Evolutionary conservation across 2,113 vertebrate genomes (phyloP).

Genomic region (Neomonachus schauinslandi): DNA sequence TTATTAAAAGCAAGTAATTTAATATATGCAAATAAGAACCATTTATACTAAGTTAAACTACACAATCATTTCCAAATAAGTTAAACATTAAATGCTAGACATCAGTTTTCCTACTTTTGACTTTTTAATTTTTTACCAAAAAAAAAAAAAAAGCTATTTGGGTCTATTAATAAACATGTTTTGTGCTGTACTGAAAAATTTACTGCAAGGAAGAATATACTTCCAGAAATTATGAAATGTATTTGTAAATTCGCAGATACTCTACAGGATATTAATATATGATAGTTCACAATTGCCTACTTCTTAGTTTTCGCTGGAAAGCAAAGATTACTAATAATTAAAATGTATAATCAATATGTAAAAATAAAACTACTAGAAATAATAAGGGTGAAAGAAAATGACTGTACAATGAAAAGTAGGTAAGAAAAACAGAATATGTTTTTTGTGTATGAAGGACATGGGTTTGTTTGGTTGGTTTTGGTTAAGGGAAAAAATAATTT

Average conservation of each 20-base stretch:
- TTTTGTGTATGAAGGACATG: not conserved
- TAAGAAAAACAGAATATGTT: not conserved
- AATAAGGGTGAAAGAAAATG: not conserved
- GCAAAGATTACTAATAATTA: not conserved
- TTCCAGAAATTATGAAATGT: not conserved
- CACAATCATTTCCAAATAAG: not conserved
- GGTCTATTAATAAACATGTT: not conserved
- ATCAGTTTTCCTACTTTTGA: not conserved
- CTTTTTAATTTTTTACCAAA: not conserved
- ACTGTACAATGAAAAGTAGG: not conserved
- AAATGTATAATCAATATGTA: not conserved
- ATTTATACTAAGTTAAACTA: not conserved
- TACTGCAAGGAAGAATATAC: not conserved
- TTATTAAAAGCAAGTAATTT: not conserved
- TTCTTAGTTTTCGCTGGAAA: not conserved
- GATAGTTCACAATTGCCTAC: not conserved
- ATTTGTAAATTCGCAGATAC: not conserved
- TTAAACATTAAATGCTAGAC: not conserved
- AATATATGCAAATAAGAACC: not conserved
- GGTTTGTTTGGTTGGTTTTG: not conserved
- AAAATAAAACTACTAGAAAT: not conserved
- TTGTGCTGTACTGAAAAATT: not conserved
- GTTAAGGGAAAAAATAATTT: not conserved
- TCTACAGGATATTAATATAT: not conserved
- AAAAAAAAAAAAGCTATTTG: not conserved